Evolutionary conservation across 2,113 vertebrate genomes (phyloP), one percentile per base, ranked within the genome.

Genomic region (Malurus alboscapulatus): DNA sequence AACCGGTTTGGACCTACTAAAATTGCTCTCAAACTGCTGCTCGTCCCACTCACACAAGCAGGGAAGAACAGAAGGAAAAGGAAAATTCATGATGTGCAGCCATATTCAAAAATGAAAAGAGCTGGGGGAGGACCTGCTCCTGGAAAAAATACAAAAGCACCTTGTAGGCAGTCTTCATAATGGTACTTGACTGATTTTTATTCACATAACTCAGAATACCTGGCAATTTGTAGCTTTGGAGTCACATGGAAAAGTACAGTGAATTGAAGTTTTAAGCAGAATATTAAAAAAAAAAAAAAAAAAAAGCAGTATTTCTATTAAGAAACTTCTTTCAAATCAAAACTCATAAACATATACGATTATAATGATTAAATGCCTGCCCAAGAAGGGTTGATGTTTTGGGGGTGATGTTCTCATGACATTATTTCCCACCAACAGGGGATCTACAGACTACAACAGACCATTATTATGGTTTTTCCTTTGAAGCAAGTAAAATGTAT

Each of bases 151-250:
- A 66, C 58, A 93, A 51, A 76, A 93, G 84, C 45, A 53, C 27
- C 57, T 36, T 89, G 93, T 84, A 92, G 87, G 91, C 92, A 95
- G 94, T 55, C 63, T 73, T 90, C 78, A 74, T 58, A 85, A 88
- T 40, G 34, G 51, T 40, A 87, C 67, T 87, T 90, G 40, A 87
- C 72, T 90, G 85, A 88, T 88, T 93, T 89, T 92, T 96, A 89
- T 87, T 93, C 95, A 87, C 21, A 6, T 54, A 78, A 50, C 77
- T 83, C 58, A 87, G 87, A 93, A 87, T 30, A 95, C 63, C 51
- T 59, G 71, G 58, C 40, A 87, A 87, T 91, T 87, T 79, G 69
- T 73, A 94, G 79, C 75, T 80, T 79, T 38, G 30, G 71, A 83
- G 51, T 74, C 25, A 27, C 42, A 69, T 55, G 18, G 26, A 62